Evolutionary conservation across 2,797 vertebrate species (phyloP).

Genomic region (Cossypha heuglini): DNA sequence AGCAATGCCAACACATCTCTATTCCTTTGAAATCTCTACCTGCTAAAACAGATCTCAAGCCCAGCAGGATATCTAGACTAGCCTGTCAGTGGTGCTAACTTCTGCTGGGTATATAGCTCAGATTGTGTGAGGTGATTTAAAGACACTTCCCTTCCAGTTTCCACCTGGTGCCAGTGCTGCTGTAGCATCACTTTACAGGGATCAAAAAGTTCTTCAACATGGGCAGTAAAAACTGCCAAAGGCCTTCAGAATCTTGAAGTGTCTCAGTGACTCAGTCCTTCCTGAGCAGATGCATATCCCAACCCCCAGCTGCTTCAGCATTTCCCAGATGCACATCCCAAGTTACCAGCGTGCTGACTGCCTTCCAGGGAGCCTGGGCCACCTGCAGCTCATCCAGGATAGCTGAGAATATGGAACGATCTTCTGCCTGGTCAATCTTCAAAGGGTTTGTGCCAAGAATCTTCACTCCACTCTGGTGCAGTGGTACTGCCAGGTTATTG

Average conservation of each 20-base stretch:
- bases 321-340: not conserved
- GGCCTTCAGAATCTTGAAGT: not conserved
- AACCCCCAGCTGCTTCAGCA: fast-evolving
- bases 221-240: not conserved
- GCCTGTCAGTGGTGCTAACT: not conserved
- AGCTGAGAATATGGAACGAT: slow-evolving; percentile 88
- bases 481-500: slow-evolving; percentile 90
- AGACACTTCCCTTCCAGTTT: not conserved
- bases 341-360: slow-evolving; percentile 86
- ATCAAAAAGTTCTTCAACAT: not conserved
- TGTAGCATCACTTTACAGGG: not conserved
- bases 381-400: slow-evolving; percentile 88
- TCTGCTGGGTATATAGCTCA: not conserved
- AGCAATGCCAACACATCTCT: not conserved
- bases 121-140: not conserved
- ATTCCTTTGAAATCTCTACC: not conserved
- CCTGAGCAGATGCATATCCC: not conserved
- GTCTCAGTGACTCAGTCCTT: not conserved
- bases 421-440: slow-evolving; percentile 90
- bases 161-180: not conserved
- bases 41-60: not conserved
- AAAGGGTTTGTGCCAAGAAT: slow-evolving; percentile 89
- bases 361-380: slow-evolving; percentile 92
- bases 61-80: not conserved
- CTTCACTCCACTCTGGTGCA: slow-evolving; percentile 85